Evolutionary conservation across 1,140 invertebrate species (phyloP).

Genomic region (Lordiphosa stackelbergi): DNA sequence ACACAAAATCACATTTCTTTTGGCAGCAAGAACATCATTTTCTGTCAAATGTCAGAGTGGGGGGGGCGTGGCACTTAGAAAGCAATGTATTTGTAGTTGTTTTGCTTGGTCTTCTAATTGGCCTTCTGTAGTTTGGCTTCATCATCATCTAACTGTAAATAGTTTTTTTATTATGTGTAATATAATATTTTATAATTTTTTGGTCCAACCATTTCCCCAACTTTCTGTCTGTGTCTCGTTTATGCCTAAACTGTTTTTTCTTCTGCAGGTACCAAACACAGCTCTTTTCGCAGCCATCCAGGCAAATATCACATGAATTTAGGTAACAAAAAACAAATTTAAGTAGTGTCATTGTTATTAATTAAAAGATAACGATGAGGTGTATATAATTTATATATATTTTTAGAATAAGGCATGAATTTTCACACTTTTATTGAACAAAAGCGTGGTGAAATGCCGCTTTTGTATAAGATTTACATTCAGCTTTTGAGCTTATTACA

Average conservation of each 20-base stretch:
- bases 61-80: conserved; percentile 27
- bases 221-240: conserved; percentile 26
- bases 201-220: too few relatives aligned
- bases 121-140: background rate
- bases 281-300: conserved; percentile 75
- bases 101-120: too few relatives aligned
- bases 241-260: conserved; percentile 49
- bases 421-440: too few relatives aligned
- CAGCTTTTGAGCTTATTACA: background rate
- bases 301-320: conserved; percentile 77
- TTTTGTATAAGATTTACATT: background rate
- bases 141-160: conserved; percentile 52
- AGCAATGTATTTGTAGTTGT: too few relatives aligned
- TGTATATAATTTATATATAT: background rate
- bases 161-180: conserved; percentile 20
- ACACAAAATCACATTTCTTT: conserved; percentile 6
- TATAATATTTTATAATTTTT: conserved; percentile 26
- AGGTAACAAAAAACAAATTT: conserved; percentile 63
- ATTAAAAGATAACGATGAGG: conserved; percentile 7
- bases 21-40: conserved; percentile 7
- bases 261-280: conserved; percentile 74
- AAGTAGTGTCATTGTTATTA: conserved; percentile 58
- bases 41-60: conserved; percentile 45
- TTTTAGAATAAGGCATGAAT: conserved; percentile 5
- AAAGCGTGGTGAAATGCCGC: too few relatives aligned